Evolutionary conservation across 2,888 invertebrate species (phyloP).

Genomic region (Thumatha senex): DNA sequence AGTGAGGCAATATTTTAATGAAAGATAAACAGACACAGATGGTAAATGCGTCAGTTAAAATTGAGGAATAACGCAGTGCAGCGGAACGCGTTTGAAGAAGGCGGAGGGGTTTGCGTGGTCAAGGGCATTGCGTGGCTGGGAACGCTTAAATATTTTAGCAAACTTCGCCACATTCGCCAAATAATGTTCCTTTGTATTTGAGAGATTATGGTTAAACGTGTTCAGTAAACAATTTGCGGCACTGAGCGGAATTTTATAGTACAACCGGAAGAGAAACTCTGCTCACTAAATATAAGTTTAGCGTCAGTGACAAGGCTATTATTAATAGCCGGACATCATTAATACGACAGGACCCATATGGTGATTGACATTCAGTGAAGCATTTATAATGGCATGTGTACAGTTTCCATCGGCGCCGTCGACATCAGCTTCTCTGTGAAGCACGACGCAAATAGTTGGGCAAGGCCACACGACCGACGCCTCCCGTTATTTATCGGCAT

Average conservation of each 20-base stretch:
- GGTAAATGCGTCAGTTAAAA: slow-evolving; percentile 24
- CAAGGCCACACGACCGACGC: slow-evolving; percentile 67
- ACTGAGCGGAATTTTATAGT: slow-evolving; percentile 10
- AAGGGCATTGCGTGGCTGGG: slow-evolving; percentile 61
- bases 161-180: slow-evolving; percentile 45
- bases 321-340: slow-evolving; percentile 46
- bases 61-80: slow-evolving; percentile 38
- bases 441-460: slow-evolving; percentile 70
- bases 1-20: slow-evolving; percentile 9
- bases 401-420: slow-evolving; percentile 36
- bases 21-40: slow-evolving; percentile 23
- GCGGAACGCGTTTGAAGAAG: slow-evolving; percentile 46
- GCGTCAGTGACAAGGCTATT: slow-evolving; percentile 37
- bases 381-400: slow-evolving; percentile 61
- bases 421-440: slow-evolving; percentile 42
- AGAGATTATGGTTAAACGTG: not conserved
- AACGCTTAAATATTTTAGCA: slow-evolving; percentile 37
- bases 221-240: slow-evolving; percentile 3
- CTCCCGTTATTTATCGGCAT: slow-evolving; percentile 59
- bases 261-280: slow-evolving; percentile 29
- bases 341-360: slow-evolving; percentile 50
- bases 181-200: slow-evolving; percentile 41
- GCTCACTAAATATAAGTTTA: slow-evolving; percentile 30
- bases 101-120: slow-evolving; percentile 46
- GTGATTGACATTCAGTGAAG: slow-evolving; percentile 64